Conservation (phyloP, 1,140 invertebrate species). For the Artemia franciscana region DNA sequence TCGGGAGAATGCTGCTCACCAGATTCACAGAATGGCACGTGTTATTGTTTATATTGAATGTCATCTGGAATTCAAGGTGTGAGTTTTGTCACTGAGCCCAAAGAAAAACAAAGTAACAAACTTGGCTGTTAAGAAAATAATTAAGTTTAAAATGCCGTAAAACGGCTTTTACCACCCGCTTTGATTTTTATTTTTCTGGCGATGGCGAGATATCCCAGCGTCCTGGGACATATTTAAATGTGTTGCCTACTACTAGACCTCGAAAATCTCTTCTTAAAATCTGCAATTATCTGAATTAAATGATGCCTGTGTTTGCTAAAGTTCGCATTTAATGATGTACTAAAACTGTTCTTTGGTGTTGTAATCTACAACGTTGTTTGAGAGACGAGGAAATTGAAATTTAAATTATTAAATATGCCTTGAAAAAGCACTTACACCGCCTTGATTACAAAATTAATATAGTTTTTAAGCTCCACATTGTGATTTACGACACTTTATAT, state of each 20-base stretch:
- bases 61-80: background rate
- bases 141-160: background rate
- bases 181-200: background rate
- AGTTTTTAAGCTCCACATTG: too few relatives aligned
- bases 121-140: background rate
- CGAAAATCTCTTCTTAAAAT: background rate
- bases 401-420: background rate
- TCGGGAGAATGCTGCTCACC: too few relatives aligned
- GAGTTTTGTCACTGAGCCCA: background rate
- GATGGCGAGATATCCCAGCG: background rate
- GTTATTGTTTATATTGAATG: background rate
- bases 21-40: background rate
- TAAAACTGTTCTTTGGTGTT: background rate
- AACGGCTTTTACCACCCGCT: background rate
- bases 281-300: background rate
- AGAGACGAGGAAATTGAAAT: background rate
- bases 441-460: too few relatives aligned
- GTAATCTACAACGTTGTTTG: background rate
- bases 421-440: too few relatives aligned
- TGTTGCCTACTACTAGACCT: conserved; percentile 1
- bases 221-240: background rate
- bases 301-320: background rate
- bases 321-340: background rate
- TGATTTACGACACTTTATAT: too few relatives aligned
- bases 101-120: background rate